phyloP scores from a whole-genome alignment of 30 jellyfish, hydroid and myxozoan genomes.

The Rhopilema esculentum region DNA sequence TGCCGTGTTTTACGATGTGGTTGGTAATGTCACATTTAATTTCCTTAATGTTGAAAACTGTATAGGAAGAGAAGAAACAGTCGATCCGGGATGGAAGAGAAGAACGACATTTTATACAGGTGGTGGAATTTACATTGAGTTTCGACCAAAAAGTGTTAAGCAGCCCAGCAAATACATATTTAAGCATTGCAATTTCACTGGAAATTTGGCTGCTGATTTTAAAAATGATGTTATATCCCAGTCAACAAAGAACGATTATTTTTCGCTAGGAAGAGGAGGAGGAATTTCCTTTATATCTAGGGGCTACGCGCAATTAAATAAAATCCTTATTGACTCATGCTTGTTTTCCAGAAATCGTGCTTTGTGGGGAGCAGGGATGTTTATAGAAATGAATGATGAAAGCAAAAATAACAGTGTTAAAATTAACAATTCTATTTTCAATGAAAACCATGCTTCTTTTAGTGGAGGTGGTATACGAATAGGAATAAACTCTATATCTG shows the following conservation, averaged over 20 bases:
- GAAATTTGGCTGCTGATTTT: constrained; percentile 33
- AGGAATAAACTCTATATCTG: constrained; percentile 48
- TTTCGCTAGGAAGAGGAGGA: constrained; percentile 78
- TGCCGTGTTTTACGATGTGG: constrained; percentile 39
- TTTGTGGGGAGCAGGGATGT: constrained; percentile 86
- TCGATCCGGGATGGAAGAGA: neutral
- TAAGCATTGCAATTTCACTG: constrained; percentile 27
- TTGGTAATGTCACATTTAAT: constrained; percentile 14
- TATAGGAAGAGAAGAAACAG: neutral
- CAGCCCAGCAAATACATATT: neutral
- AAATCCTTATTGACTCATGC: constrained; percentile 13
- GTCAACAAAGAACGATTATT: neutral
- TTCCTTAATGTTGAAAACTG: neutral
- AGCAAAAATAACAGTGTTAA: constrained; percentile 22
- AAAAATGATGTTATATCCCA: neutral
- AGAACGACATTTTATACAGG: constrained; percentile 28
- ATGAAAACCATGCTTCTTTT: constrained; percentile 36
- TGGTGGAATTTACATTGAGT: constrained; percentile 70
- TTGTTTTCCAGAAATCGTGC: constrained; percentile 57
- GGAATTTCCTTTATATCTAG: constrained; percentile 54
- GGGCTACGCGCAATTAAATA: constrained; percentile 37
- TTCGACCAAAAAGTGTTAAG: neutral
- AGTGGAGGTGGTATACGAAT: constrained; percentile 83
- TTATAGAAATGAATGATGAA: constrained; percentile 45
- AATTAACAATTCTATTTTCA: constrained; percentile 16